Evolutionary conservation across 2,113 vertebrate species (phyloP), one percentile per base, ranked within the genome.

Genomic region (Phylloscopus trochilus): DNA sequence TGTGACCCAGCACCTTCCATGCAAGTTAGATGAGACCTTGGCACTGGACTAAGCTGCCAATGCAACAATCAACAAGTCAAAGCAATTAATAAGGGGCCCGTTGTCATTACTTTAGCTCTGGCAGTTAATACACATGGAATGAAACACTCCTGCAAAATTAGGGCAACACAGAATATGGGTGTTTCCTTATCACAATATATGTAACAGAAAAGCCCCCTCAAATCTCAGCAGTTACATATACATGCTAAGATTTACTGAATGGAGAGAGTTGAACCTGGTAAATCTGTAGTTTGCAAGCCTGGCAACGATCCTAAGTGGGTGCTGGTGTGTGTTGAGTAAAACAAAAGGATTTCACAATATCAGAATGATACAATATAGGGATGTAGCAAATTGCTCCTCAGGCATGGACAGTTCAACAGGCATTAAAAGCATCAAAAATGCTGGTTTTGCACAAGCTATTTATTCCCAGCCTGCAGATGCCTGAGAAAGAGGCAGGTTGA

Each of bases 191-290:
- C 66, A 51, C 23, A 19, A 51, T 51, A 14, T 20, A 73, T 37
- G 46, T 44, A 51, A 66, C 2, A 90, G 52, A 85, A 89, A 92
- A 95, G 26, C 18, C 60, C 83, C 77, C 75, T 93, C 33, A 74
- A 49, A 94, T 47, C n/a, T 80, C 76, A 31, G 79, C 4, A 15
- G 22, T 64, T 55, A 83, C 62, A 63, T 37, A 89, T 33, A 95
- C 35, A 37, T 2, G 26, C 44, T 28, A 44, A 39, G 37, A 51
- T 51, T 78, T 59, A 83, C 27, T 80, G 79, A 92, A 90, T 3
- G 43, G 60, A 59, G 58, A 53, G 20, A 87, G 92, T 47, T 96
- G 92, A 63, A 96, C 89, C 93, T 95, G 85, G 94, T 95, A 93
- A 97, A 93, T 92, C 91, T 94, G 90, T 64, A 69, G 44, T 39